phyloP scores from a whole-genome alignment of 2,888 invertebrate species.

The Pheosia gnoma region DNA sequence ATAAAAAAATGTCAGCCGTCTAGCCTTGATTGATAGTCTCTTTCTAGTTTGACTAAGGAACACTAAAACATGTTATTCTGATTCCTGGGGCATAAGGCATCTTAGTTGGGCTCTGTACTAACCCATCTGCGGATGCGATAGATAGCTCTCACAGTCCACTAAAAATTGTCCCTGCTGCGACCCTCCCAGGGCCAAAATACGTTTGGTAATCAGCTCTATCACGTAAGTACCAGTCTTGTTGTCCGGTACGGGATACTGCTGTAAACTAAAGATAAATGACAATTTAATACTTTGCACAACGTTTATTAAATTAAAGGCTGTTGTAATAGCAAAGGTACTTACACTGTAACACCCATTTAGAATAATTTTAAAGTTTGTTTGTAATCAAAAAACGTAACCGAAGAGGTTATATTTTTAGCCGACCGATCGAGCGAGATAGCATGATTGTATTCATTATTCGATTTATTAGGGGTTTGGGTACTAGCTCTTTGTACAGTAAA shows the following conservation, averaged over 20 bases:
- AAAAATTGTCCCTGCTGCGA: constrained; percentile 94
- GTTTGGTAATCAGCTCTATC: constrained; percentile 93
- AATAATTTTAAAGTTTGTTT: constrained; percentile 9
- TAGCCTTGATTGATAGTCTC: no score
- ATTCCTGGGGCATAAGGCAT: neutral
- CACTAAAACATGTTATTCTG: no score
- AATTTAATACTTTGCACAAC: neutral
- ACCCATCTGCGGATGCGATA: constrained; percentile 90
- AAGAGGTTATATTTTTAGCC: neutral
- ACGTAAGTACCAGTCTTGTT: constrained; percentile 95
- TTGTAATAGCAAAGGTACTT: constrained; percentile 49
- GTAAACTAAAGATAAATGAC: constrained; percentile 81
- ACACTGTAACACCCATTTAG: constrained; percentile 87
- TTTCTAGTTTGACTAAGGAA: no score
- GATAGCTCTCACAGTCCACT: constrained; percentile 97
- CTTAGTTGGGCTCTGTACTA: neutral
- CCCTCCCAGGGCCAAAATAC: constrained; percentile 94
- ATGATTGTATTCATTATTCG: no score
- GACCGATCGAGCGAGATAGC: no score
- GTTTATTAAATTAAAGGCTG: neutral
- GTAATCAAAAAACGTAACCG: constrained; percentile 9
- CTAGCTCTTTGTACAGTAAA: no score
- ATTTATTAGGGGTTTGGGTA: no score
- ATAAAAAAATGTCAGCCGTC: no score
- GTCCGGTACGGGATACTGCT: constrained; percentile 94